Base-by-base conservation (phyloP, 35 echinoderm and acorn worm genomes). In the Apostichopus japonicus region DNA sequence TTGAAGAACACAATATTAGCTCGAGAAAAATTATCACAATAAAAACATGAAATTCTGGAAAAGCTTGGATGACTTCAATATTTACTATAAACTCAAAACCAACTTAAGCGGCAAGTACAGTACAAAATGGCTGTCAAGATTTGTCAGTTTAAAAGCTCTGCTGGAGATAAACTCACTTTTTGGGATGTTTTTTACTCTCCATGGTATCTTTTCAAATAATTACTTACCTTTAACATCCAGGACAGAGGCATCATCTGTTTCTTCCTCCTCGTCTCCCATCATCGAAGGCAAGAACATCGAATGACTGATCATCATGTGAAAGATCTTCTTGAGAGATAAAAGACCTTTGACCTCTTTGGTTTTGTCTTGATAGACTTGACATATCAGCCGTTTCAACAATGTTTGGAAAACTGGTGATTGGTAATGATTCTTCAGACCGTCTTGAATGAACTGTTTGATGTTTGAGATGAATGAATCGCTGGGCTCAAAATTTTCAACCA, bases 211-310 rank as follows among this genome's bases (percentile, higher is more conserved):
- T 44, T 44, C 33, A 44, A 44, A 61, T 8, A 6, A 73, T 75
- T 75, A 72, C 5, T 73, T 79, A 92, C 94, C 83, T 88, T 92
- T 95, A 22, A 79, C 83, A 94, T 86, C 81, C 7, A 55, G 7
- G 6, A 70, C 1, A 33, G 53, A 78, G 53, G 52, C 24, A 59
- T 55, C 11, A 44, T 44, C 33, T 44, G 0, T 44, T 44, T 44
- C 33, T 21, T 75, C 59, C 14, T 91, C 80, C 6, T 83, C 79
- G 63, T 90, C 88, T 87, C 58, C 87, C 54, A 94, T 56, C 92
- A 97, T 92, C 56, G 92, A 93, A 8, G 96, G 93, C 13, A 97
- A 53, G 76, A 97, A 97, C 54, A 75, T 24, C 7, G 96, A 97
- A 77, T 97, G 96, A n/a, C 92, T 93, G 3, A 93, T 79, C 7